Conservation (phyloP, 2,797 vertebrate genomes). For the Borostomias antarcticus region DNA sequence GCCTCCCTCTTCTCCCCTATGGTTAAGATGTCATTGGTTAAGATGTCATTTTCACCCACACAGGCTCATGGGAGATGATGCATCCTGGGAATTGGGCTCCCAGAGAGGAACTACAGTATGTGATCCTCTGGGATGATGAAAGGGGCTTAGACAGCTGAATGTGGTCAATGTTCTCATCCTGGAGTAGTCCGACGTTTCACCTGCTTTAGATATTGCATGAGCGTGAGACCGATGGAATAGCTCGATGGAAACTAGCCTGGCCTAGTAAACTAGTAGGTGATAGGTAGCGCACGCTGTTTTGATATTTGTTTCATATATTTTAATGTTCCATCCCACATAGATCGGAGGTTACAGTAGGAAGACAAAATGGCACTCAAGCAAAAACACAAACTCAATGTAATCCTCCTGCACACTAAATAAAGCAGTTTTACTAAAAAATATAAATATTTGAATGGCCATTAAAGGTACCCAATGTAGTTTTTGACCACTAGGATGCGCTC, state of each 20-base stretch:
- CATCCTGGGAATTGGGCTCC: background rate
- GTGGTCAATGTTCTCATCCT: background rate
- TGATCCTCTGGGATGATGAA: too few relatives aligned
- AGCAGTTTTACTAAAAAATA: slow-evolving; percentile 1
- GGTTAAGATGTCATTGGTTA: background rate
- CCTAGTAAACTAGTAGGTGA: too few relatives aligned
- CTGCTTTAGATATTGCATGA: background rate
- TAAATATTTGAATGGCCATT: background rate
- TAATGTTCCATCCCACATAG: background rate
- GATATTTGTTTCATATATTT: background rate
- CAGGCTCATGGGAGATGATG: slow-evolving; percentile 19
- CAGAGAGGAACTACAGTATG: slow-evolving; percentile 2
- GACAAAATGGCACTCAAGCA: slow-evolving; percentile 3
- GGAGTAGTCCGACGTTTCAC: background rate
- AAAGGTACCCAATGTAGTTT: too few relatives aligned
- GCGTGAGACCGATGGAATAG: background rate
- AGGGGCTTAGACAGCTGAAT: slow-evolving; percentile 21
- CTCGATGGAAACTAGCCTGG: too few relatives aligned
- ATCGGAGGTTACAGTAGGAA: background rate
- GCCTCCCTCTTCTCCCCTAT: background rate
- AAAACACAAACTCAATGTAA: background rate
- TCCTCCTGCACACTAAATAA: slow-evolving; percentile 2
- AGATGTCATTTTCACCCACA: slow-evolving; percentile 33
- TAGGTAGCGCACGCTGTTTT: background rate
- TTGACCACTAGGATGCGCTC: too few relatives aligned